These are phyloP conservation scores for Schizaphis graminum DNA, from an alignment of 2,888 invertebrate genomes.

Conservation along the genomic window DNA sequence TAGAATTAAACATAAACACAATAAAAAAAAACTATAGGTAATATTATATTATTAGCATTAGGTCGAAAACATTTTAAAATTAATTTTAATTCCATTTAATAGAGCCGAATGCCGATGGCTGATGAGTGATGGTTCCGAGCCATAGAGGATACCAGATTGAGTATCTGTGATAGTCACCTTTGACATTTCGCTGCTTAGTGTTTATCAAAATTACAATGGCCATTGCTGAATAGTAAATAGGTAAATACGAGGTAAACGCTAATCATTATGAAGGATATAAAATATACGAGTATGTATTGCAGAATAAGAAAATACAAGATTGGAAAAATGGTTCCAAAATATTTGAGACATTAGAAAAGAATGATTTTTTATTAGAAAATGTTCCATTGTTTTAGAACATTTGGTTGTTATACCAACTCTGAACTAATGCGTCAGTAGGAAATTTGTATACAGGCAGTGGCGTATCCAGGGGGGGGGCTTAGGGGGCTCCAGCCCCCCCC, in stretches of 20 bases:
- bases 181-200: background rate
- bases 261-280: background rate
- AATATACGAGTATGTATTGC: background rate
- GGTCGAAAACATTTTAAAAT: background rate
- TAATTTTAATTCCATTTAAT: background rate
- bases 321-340: background rate
- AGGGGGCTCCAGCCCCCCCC: too few species aligned
- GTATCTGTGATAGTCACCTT: too few species aligned
- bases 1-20: too few species aligned
- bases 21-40: too few species aligned
- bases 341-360: background rate
- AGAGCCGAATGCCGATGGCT: too few species aligned
- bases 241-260: background rate
- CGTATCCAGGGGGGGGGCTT: too few species aligned
- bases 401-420: background rate
- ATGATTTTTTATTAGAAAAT: background rate
- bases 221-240: background rate
- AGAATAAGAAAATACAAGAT: background rate
- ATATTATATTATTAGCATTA: background rate
- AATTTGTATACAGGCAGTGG: too few species aligned
- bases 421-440: too few species aligned
- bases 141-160: background rate
- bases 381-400: background rate
- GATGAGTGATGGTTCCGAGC: too few species aligned
- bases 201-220: background rate